phyloP scores from a whole-genome alignment of 2,113 vertebrate genomes.

The Chionomys nivalis region DNA sequence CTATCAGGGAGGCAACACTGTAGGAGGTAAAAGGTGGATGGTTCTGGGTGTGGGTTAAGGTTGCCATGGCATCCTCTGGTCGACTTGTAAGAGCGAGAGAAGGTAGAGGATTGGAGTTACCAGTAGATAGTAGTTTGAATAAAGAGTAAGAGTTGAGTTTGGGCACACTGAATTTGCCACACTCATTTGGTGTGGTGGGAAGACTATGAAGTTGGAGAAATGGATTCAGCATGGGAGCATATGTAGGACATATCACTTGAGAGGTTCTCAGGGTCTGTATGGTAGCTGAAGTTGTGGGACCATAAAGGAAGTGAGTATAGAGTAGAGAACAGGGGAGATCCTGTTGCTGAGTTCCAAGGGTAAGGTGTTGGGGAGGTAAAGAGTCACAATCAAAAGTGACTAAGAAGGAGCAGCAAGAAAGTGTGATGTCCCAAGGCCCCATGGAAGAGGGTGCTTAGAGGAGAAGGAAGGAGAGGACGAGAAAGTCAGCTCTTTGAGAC shows the following conservation, averaged over 20 bases:
- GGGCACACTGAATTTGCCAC: not conserved
- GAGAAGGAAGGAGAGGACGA: not conserved
- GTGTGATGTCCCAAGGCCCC: not conserved
- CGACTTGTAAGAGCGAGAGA: not conserved
- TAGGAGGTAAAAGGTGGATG: not conserved
- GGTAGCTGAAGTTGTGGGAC: not conserved
- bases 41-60: not conserved
- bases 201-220: not conserved
- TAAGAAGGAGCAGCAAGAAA: not conserved
- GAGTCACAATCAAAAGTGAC: not conserved
- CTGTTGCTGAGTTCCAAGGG: not conserved
- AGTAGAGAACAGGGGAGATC: not conserved
- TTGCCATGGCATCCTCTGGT: not conserved
- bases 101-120: not conserved
- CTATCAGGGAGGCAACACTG: not conserved
- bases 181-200: not conserved
- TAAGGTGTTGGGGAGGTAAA: not conserved
- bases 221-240: not conserved
- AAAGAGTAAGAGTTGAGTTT: not conserved
- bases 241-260: not conserved
- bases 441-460: not conserved
- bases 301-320: not conserved
- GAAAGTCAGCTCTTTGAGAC: not conserved
- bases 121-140: not conserved
- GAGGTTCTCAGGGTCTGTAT: not conserved